Evolutionary conservation across 2,888 invertebrate genomes (phyloP), one percentile per base, ranked within the genome.

Genomic region (Ophioninae sp.): DNA sequence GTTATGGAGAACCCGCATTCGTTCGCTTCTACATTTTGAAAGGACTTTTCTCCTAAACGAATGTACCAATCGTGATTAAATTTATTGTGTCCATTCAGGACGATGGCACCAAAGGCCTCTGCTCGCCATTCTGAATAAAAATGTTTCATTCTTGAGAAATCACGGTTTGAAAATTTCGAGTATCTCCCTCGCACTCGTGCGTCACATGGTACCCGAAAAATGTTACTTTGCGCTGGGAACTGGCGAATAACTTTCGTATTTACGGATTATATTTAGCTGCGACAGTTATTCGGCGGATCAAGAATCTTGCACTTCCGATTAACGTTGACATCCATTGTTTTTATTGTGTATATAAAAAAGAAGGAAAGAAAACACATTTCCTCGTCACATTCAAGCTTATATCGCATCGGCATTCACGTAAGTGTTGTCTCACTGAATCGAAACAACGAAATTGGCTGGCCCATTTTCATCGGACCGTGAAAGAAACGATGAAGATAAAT

Each of bases 321-420:
- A 79, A 67, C 57, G 37, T 80, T 69, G 50, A 79, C 67, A 79
- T 70, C 44, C 74, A 65, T 83, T 59, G 65, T 21, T 80, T 82
- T 79, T 84, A 82, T 82, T 84, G 39, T 62, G 73, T n/a, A 59
- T 68, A 75, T 59, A 78, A 77, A 77, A 76, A 68, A 69, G 74
- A 70, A 7, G 8, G 37, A 50, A 67, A 39, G 57, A 21, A 76
- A 68, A 61, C 56, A 56, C 39, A 76, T 67, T 61, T 23, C 30
- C 39, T 57, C 30, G 30, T 69, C 67, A 72, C 67, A 72, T 81
- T 81, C 39, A 23, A 83, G 72, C 61, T 67, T 59, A 17, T 17
- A 50, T 75, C 72, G 79, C 64, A 69, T 74, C 62, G 41, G 72
- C 72, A 37, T 72, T 62, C 37, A 70, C 56, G 75, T 75, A 61